phyloP scores from a whole-genome alignment of 1,140 invertebrate species.

The Agraylea sexmaculata region DNA sequence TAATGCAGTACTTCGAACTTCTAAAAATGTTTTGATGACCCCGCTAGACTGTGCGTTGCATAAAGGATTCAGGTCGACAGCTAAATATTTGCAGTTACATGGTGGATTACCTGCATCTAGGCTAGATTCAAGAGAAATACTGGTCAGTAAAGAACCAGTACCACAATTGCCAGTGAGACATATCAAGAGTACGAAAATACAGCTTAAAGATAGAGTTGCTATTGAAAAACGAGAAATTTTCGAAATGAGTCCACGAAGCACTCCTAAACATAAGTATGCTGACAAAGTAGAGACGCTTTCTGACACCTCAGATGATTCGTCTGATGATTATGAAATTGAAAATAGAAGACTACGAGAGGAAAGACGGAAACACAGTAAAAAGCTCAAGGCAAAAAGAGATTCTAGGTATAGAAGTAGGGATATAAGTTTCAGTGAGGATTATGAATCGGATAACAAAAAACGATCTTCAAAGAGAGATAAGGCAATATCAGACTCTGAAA shows the following conservation, averaged over 20 bases:
- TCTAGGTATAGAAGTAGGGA: conserved; percentile 25
- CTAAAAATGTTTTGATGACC: conserved; percentile 71
- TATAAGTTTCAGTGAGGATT: conserved; percentile 40
- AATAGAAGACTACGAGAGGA: conserved; percentile 14
- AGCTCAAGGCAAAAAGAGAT: conserved; percentile 23
- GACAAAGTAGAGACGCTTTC: conserved; percentile 13
- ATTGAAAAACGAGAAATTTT: conserved; percentile 40
- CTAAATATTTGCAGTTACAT: conserved; percentile 85
- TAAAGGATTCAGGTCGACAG: conserved; percentile 74
- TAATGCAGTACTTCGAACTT: conserved; percentile 71
- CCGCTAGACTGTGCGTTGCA: conserved; percentile 83
- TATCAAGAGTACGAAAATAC: conserved; percentile 40
- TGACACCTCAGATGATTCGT: conserved; percentile 17
- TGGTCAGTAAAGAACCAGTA: conserved; percentile 33
- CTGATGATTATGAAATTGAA: conserved; percentile 19
- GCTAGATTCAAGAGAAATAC: conserved; percentile 39
- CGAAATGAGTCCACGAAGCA: conserved; percentile 25
- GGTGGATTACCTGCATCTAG: conserved; percentile 71
- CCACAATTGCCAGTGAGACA: conserved; percentile 32
- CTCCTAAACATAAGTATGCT: conserved; percentile 14
- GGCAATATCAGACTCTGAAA: conserved; percentile 26
- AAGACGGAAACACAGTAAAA: conserved; percentile 18
- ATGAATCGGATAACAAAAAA: conserved; percentile 28
- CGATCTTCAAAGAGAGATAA: conserved; percentile 23
- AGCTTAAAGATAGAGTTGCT: conserved; percentile 35